Base-by-base conservation (phyloP, 2,888 invertebrate species). In the Agapetus fuscipes region DNA sequence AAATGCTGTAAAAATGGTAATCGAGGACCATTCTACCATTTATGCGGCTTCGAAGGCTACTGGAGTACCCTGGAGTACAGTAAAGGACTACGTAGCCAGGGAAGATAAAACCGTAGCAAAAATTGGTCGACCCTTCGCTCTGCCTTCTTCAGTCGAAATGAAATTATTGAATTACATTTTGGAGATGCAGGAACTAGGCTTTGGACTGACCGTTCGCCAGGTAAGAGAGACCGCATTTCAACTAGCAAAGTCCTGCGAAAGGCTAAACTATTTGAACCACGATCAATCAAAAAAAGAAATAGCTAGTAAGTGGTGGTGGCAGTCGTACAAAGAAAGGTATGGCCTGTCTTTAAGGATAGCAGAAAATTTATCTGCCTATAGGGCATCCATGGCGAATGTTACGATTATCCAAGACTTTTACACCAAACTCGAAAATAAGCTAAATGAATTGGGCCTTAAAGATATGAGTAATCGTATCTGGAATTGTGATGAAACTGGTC, bases 401-500 rank as follows among this genome's bases (percentile, higher is more conserved):
- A 30, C 37, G 17, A 15, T 30, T 15, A 28, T 43, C 31, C 20
- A 43, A 37, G 33, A 34, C 16, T 42, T 43, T 35, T 43, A 39
- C 37, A 39, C 41, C 32, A 47, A 47, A 33, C 40, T 47, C 20
- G 28, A 36, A 41, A 35, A 33, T 38, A 41, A 30, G n/a, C 30
- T 30, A 13, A 30, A 30, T 30, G 30, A 14, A 30, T 30, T 30
- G 30, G 16, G 30, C 15, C 30, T 30, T 3, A 30, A 46, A 35
- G 30, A 43, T 41, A 43, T n/a, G n/a, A n/a, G 28, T 28, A 28
- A 28, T 28, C 28, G 28, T 4, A 12, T 6, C 14, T 15, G 16
- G 13, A 48, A 46, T 28, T 44, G 46, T 44, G 48, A 49, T 30
- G 46, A 50, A 45, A 50, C 48, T 27, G 48, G 50, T 12, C 37